These are phyloP conservation scores for Hirundichthys speculiger DNA, from an alignment of 2,113 vertebrate species.

Conservation along the genomic window DNA sequence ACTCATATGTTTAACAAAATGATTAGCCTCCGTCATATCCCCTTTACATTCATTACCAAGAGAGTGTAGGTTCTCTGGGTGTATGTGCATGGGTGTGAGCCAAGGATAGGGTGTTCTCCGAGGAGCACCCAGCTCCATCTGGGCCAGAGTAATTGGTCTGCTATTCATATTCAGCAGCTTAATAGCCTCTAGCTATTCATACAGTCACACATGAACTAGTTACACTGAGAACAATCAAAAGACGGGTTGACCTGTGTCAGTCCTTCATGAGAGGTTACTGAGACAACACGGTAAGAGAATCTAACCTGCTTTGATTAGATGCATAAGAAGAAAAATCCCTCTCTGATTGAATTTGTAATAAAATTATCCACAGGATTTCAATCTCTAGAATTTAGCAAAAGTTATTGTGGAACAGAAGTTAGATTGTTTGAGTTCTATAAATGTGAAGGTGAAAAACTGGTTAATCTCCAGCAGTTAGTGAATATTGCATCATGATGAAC, in stretches of 20 bases:
- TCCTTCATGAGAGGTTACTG: constrained; percentile 31
- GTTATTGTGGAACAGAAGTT: constrained; percentile 15
- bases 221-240: constrained; percentile 69
- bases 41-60: constrained; percentile 40
- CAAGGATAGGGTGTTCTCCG: constrained; percentile 60
- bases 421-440: constrained; percentile 13
- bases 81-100: constrained; percentile 38
- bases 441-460: constrained; percentile 32
- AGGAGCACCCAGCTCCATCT: constrained; percentile 74
- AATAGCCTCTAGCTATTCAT: constrained; percentile 75
- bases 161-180: constrained; percentile 82
- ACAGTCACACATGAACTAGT: constrained; percentile 77
- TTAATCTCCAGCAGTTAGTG: constrained; percentile 32
- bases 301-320: constrained; percentile 39
- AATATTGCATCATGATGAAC: constrained; percentile 61
- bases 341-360: constrained; percentile 38
- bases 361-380: constrained; percentile 25
- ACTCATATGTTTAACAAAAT: constrained; percentile 42
- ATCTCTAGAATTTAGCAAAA: constrained; percentile 22
- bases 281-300: constrained; percentile 32
- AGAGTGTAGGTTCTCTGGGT: constrained; percentile 40
- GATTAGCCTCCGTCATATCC: constrained; percentile 55
- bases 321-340: constrained; percentile 29
- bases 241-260: constrained; percentile 70
- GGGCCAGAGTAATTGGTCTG: constrained; percentile 80